Base-by-base conservation (phyloP, 2,888 invertebrate species). In the Cyrtodaria siliqua region DNA sequence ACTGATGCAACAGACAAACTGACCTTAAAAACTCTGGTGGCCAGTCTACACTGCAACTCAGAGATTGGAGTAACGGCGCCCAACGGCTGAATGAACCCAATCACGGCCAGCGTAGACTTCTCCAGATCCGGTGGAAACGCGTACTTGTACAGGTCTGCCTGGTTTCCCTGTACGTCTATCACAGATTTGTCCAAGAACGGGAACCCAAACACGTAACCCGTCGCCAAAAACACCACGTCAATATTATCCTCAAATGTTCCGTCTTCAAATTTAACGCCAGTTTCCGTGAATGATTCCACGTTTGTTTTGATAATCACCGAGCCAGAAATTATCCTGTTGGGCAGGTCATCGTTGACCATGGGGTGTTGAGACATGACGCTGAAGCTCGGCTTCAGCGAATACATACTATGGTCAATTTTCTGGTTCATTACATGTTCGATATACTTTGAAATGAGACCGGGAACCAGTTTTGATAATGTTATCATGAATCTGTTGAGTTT, bases 11-110 rank as follows among this genome's bases (percentile, higher is more conserved):
- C 33, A 9, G 9, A 18, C 6, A 4, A 9, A 16, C 66, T 72
- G 72, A 87, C 92, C 87, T 89, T 91, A 64, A 93, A 91, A 9
- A 93, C 88, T 44, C 86, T 84, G 0, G 90, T 89, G 50, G 93
- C 94, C 80, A 94, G 90, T 8, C 94, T 87, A 42, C 93, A 91
- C 83, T 94, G 94, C 84, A 94, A 84, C 80, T 94, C 94, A n/a
- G 92, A 88, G 1, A 94, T 92, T 0, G 94, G 94, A 87, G 93
- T 92, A n/a, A 94, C 87, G 2, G 93, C 92, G 9, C 94, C 94
- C 18, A 91, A 81, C 0, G 94, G 93, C 86, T 94, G 93, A 26
- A 93, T 84, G 64, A 91, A 91, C 8, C 93, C 94, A 66, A 94
- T 92, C 18, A 94, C 87, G 29, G 93, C 93, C 52, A 94, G 82